Evolutionary conservation across 2,113 vertebrate genomes (phyloP).

Genomic region (Gymnobelideus leadbeateri): DNA sequence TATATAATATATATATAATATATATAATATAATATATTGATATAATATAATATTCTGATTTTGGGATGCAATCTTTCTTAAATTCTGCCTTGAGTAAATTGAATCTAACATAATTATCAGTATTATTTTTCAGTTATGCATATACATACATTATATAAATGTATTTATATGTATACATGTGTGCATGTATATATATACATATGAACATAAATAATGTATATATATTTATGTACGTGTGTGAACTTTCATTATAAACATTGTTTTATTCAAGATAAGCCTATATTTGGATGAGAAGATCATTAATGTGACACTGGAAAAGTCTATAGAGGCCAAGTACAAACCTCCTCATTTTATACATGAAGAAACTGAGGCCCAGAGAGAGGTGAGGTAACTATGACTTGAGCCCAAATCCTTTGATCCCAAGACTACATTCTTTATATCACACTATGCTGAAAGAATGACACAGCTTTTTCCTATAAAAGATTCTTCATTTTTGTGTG

Average conservation of each 20-base stretch:
- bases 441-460: not conserved
- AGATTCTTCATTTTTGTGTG: not conserved
- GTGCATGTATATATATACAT: too few relatives aligned
- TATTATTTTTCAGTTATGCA: not conserved
- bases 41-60: not conserved
- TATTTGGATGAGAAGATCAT: not conserved
- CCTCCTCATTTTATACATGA: not conserved
- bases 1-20: too few relatives aligned
- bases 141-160: too few relatives aligned
- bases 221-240: too few relatives aligned
- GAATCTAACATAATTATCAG: not conserved
- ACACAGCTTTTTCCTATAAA: not conserved
- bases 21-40: too few relatives aligned
- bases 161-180: too few relatives aligned
- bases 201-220: too few relatives aligned
- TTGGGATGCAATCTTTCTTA: not conserved
- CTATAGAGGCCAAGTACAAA: not conserved
- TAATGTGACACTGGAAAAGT: not conserved
- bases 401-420: not conserved
- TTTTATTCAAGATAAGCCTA: not conserved
- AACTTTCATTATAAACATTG: not conserved
- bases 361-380: not conserved
- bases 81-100: not conserved
- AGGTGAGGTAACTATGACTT: not conserved
- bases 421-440: not conserved